Evolutionary conservation across 2,113 vertebrate species (phyloP).

Genomic region (Pangasianodon hypophthalmus): DNA sequence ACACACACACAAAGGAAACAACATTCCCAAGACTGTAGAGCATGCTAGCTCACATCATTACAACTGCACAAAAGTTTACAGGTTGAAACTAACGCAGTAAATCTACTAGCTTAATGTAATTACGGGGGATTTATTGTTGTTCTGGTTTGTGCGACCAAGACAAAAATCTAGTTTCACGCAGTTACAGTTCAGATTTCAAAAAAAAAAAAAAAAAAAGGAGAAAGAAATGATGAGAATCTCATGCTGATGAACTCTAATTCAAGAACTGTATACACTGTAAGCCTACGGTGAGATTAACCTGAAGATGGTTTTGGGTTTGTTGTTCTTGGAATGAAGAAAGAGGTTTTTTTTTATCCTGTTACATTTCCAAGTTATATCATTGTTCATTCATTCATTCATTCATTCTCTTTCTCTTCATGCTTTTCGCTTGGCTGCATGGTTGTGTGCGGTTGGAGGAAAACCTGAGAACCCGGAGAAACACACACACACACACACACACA

Average conservation of each 20-base stretch:
- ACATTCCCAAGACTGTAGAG: constrained; percentile 16
- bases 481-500: neutral
- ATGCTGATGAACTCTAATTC: neutral
- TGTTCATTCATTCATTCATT: neutral
- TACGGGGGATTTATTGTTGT: neutral
- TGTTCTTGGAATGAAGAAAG: neutral
- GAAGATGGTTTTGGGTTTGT: neutral
- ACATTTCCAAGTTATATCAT: neutral
- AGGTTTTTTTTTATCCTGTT: neutral
- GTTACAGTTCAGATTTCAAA: too few species aligned
- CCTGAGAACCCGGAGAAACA: neutral
- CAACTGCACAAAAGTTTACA: constrained; percentile 30
- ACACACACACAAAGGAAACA: constrained; percentile 44
- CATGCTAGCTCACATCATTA: constrained; percentile 29
- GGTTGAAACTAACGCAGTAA: neutral
- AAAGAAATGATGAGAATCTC: too few species aligned
- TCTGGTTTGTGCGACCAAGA: neutral
- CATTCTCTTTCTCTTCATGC: neutral
- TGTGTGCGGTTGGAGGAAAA: neutral
- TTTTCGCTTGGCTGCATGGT: neutral
- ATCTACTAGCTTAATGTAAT: neutral
- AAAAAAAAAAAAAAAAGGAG: too few species aligned
- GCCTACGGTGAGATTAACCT: neutral
- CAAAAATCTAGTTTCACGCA: too few species aligned
- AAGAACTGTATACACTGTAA: neutral